phyloP scores from a whole-genome alignment of 2,888 invertebrate genomes.

The Kuschelorhynchus macadamiae region DNA sequence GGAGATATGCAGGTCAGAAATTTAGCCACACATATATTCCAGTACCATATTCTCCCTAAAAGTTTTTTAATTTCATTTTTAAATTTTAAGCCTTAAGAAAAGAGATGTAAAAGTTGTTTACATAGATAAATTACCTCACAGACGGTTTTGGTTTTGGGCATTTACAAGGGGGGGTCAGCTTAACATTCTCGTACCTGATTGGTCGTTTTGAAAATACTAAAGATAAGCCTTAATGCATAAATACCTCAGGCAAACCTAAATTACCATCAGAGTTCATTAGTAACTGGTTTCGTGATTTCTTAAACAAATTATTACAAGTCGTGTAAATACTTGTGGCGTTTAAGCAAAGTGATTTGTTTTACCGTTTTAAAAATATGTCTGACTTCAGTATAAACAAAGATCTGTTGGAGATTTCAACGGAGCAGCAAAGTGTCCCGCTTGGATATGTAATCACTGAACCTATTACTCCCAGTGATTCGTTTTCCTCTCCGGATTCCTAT shows the following conservation, averaged over 20 bases:
- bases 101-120: too few relatives aligned
- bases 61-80: too few relatives aligned
- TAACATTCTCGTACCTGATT: conserved; percentile 22
- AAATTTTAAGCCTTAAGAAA: too few relatives aligned
- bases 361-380: conserved; percentile 6
- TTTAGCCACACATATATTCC: too few relatives aligned
- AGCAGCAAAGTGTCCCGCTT: background rate
- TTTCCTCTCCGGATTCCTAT: conserved; percentile 16
- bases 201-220: conserved; percentile 7
- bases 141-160: too few relatives aligned
- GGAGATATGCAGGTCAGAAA: too few relatives aligned
- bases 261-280: background rate
- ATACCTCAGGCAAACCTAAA: conserved; percentile 6
- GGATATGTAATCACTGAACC: conserved; percentile 16
- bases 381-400: background rate
- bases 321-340: too few relatives aligned
- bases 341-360: background rate
- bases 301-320: background rate
- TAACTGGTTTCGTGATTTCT: background rate
- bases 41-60: too few relatives aligned
- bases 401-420: background rate
- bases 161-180: too few relatives aligned
- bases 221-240: conserved; percentile 21
- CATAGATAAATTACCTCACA: too few relatives aligned
- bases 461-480: conserved; percentile 21